Conservation (phyloP, 2,888 invertebrate genomes). For the Xanthia icteritia region DNA sequence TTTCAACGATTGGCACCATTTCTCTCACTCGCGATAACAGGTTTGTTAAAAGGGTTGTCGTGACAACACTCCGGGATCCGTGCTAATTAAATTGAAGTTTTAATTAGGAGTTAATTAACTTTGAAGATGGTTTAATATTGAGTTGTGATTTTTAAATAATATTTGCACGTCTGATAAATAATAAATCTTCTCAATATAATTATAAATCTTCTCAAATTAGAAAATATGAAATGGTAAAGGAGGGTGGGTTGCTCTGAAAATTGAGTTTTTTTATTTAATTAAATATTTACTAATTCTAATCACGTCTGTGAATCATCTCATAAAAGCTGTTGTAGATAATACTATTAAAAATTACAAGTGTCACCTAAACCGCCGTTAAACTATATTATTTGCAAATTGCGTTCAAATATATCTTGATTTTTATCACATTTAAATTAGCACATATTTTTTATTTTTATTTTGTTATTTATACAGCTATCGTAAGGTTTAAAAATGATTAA, state of each 20-base stretch:
- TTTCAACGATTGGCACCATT: constrained; percentile 56
- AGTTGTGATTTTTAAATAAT: background rate
- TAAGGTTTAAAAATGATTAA: too few species aligned
- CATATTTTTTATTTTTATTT: too few species aligned
- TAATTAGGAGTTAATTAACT: constrained; percentile 44
- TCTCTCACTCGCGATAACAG: constrained; percentile 43
- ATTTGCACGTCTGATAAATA: background rate
- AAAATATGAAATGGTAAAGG: background rate
- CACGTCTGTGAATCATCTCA: background rate
- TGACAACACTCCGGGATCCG: constrained; percentile 26
- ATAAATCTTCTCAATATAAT: too few species aligned
- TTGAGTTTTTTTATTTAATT: background rate
- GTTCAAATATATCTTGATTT: too few species aligned
- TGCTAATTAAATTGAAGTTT: constrained; percentile 45
- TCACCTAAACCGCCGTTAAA: too few species aligned
- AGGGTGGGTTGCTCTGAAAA: background rate
- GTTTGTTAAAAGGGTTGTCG: constrained; percentile 44
- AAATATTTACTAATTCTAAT: background rate
- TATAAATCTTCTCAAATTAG: background rate
- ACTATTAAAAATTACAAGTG: background rate
- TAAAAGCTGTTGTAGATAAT: background rate
- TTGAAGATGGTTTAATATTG: constrained; percentile 14
- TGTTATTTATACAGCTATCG: too few species aligned
- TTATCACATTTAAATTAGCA: too few species aligned
- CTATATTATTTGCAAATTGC: too few species aligned